Evolutionary conservation across 2,888 invertebrate species (phyloP), one percentile per base, ranked within the genome.

Genomic region (Tenthredo livida): DNA sequence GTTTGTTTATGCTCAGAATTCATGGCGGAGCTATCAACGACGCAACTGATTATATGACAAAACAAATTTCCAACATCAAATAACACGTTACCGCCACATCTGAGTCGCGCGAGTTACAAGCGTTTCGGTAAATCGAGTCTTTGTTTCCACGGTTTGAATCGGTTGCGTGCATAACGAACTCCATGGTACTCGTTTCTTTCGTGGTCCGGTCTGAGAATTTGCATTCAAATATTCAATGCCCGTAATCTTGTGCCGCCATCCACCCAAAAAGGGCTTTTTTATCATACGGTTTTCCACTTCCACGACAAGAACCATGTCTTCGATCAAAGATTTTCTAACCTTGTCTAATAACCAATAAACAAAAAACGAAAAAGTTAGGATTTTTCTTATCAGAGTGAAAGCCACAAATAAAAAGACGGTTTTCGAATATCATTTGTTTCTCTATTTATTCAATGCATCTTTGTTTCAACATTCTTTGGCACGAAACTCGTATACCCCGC

Each of bases 141-240:
- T 94, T 87, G 94, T 94, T 87, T 94, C 93, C 80, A 94, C 94
- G 33, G 96, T 97, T 92, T 97, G 97, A 0, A 96, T 95, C 86
- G 96, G 96, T 87, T 96, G 94, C 87, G 95, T 95, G 84, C 93
- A 94, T 90, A 94, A 95, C 87, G 92, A 92, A 85, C 95, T 94
- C 0, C 94, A 93, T 0, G 94, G 94, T 65, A 95, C 88, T 89
- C 94, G 95, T 86, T 94, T 94, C 3, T 93, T 92, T 82, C 94
- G 94, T 65, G 96, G 96, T 0, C 95, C 96, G 5, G 98, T 98
- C 94, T 98, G 98, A 0, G 97, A 96, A 87, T 95, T 96, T 3
- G 97, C 98, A 93, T 98, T 97, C 89, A 97, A 96, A 91, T 96
- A 98, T 89, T 96, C 95, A 10, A 95, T 93, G 33, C 96, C 96